phyloP scores from a whole-genome alignment of 2,888 invertebrate species.

The Villa cingulata region DNA sequence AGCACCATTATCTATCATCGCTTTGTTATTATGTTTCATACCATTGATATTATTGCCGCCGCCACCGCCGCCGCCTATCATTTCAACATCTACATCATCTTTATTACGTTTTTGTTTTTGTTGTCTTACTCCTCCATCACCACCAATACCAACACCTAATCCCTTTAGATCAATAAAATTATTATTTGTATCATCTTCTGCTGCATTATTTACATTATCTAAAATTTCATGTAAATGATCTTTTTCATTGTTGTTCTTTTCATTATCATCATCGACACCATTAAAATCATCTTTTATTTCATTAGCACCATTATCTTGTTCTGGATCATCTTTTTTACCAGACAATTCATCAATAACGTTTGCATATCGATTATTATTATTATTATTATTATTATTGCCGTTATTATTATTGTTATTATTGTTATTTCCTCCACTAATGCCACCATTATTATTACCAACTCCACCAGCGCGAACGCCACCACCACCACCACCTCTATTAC shows the following conservation, averaged over 20 bases:
- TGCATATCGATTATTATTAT: conserved; percentile 29
- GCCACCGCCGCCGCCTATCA: too few species aligned
- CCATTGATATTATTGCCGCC: too few species aligned
- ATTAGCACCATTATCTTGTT: conserved; percentile 32
- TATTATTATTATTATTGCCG: conserved; percentile 2
- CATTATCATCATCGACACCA: conserved; percentile 21
- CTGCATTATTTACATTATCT: conserved; percentile 28
- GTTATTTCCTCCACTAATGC: background rate
- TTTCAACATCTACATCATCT: conserved; percentile 22
- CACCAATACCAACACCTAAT: conserved; percentile 4
- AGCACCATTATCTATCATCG: too few species aligned
- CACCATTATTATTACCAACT: too few species aligned
- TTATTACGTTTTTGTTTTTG: conserved; percentile 14
- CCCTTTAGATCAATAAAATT: conserved; percentile 25
- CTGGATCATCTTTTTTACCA: conserved; percentile 12
- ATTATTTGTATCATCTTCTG: conserved; percentile 24
- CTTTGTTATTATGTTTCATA: conserved; percentile 20
- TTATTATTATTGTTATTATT: background rate
- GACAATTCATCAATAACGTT: conserved; percentile 25
- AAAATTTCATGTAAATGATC: conserved; percentile 14
- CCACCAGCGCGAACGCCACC: too few species aligned
- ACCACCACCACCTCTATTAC: too few species aligned
- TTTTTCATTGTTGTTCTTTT: conserved; percentile 7
- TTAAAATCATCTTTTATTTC: conserved; percentile 32
- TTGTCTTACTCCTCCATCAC: conserved; percentile 11